phyloP scores from a whole-genome alignment of 1,140 invertebrate genomes.

The Bombus difficillimus region DNA sequence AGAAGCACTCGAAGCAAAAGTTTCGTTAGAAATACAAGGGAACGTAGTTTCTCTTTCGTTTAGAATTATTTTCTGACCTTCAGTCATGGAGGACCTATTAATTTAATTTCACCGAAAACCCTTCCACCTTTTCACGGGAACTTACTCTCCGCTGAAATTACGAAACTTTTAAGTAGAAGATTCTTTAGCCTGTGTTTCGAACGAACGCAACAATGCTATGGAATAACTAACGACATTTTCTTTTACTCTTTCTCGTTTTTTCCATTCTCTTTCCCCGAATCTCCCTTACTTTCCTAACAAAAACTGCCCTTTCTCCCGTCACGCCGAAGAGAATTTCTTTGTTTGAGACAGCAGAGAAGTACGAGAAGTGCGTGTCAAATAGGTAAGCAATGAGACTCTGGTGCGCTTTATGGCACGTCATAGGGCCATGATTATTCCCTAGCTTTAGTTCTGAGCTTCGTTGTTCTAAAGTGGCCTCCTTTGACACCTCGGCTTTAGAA shows the following conservation, averaged over 20 bases:
- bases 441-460: constrained; percentile 13
- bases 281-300: background rate
- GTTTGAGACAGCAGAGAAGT: background rate
- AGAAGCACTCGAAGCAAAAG: background rate
- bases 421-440: constrained; percentile 35
- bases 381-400: background rate
- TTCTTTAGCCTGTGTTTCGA: constrained; percentile 5
- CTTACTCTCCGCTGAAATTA: constrained; percentile 19
- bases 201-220: constrained; percentile 29
- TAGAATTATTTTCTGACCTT: background rate
- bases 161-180: constrained; percentile 3
- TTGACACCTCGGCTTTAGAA: background rate
- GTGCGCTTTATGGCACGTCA: constrained; percentile 2
- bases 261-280: background rate
- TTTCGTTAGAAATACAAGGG: background rate
- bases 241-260: too few relatives aligned
- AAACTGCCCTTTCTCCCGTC: background rate
- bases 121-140: constrained; percentile 24
- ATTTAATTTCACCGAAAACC: constrained; percentile 1
- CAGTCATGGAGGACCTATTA: background rate
- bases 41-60: constrained; percentile 4
- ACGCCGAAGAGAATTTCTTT: constrained; percentile 25
- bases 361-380: constrained; percentile 26
- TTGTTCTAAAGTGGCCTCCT: constrained; percentile 31
- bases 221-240: constrained; percentile 26